Evolutionary conservation across 2,797 vertebrate genomes (phyloP).

Genomic region (Apodemus agrarius): DNA sequence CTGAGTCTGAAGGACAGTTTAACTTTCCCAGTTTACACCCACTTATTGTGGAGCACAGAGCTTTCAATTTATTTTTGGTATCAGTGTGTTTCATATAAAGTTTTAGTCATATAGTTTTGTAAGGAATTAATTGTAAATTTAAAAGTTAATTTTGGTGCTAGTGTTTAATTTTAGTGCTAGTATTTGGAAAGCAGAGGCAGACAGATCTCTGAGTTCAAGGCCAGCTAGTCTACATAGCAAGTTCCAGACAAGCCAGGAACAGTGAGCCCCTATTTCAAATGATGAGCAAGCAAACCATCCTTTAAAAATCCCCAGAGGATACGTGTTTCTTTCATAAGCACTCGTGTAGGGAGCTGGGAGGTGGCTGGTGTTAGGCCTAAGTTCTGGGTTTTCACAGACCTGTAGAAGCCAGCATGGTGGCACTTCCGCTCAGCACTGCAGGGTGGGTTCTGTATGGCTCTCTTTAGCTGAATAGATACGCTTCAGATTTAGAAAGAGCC

Average conservation of each 20-base stretch:
- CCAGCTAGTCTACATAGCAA: neutral
- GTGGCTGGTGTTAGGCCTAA: neutral
- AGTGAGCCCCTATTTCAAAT: neutral
- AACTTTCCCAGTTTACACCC: neutral
- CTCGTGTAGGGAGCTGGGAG: slow-evolving; percentile 16
- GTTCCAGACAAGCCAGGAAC: neutral
- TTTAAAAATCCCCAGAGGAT: neutral
- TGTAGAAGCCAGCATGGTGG: neutral
- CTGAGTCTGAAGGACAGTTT: slow-evolving; percentile 40
- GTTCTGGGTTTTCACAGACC: neutral
- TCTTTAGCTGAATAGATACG: too few species aligned
- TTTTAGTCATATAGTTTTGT: slow-evolving; percentile 45
- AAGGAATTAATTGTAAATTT: slow-evolving; percentile 53
- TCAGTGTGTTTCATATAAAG: slow-evolving; percentile 34
- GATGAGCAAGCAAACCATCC: neutral
- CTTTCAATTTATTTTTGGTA: slow-evolving; percentile 42
- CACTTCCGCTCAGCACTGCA: neutral
- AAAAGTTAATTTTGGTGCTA: neutral
- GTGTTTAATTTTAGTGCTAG: neutral
- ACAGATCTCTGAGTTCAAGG: neutral
- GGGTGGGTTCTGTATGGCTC: neutral
- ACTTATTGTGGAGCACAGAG: neutral
- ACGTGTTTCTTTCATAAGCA: slow-evolving; percentile 7
- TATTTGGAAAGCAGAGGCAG: neutral
- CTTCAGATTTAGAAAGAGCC: neutral